Percentiles rank a stretch among this genome's conserved stretches.
These are phyloP conservation scores for Podarcis siculus DNA, from an alignment of 2,797 vertebrate genomes.

Conservation along the genomic window DNA sequence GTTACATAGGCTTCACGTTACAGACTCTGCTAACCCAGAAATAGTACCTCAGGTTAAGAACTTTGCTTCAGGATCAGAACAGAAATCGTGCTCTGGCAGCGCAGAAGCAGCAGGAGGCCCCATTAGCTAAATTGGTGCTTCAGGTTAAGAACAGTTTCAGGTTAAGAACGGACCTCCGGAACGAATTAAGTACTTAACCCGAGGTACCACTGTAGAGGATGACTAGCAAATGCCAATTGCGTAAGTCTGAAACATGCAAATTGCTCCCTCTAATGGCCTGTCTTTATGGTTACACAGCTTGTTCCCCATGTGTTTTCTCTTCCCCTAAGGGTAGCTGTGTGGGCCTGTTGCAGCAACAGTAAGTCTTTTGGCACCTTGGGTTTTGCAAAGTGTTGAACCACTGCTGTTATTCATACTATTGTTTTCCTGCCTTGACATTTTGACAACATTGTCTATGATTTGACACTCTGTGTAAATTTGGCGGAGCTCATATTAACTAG, in stretches of 20 bases:
- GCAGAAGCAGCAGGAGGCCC: no score
- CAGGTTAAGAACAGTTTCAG: no score
- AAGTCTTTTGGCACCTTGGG: background rate
- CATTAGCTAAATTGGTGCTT: no score
- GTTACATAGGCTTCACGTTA: no score
- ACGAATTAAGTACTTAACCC: no score
- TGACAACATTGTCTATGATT: background rate
- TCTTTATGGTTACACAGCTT: background rate
- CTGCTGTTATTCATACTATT: background rate
- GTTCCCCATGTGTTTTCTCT: background rate
- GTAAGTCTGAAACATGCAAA: background rate
- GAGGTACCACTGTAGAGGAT: no score
- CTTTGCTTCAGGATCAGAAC: no score
- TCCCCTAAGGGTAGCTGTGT: background rate
- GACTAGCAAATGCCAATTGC: background rate
- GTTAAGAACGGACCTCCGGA: no score
- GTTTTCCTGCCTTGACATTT: background rate
- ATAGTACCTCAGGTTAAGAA: no score
- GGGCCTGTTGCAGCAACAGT: background rate
- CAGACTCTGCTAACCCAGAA: no score
- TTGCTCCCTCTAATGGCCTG: background rate
- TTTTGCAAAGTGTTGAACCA: background rate
- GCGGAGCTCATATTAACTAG: slow-evolving; percentile 45
- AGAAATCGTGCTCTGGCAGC: no score
- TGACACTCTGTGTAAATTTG: background rate